These are phyloP conservation scores for Tilapia sparmanii DNA, from an alignment of 2,113 vertebrate genomes.

Conservation along the genomic window DNA sequence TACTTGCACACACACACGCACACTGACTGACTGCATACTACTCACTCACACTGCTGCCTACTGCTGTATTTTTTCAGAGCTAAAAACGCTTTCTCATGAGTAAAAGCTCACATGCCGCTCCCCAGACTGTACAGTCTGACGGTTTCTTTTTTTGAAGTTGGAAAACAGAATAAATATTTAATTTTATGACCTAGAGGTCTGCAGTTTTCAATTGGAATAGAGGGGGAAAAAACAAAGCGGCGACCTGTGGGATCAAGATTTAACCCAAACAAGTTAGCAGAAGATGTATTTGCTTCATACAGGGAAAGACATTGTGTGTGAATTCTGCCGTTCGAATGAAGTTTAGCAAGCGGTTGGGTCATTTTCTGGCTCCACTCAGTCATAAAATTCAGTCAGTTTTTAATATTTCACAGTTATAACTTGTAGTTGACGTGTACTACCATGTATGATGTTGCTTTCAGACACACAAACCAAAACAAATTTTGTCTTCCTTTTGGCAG, in stretches of 20 bases:
- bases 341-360: not conserved
- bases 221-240: not conserved
- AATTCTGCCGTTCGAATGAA: not conserved
- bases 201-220: not conserved
- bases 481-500: not conserved
- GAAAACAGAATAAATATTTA: conserved; percentile 53
- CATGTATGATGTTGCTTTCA: not conserved
- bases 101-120: not conserved
- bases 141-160: conserved; percentile 13
- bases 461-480: not conserved
- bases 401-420: not conserved
- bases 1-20: not conserved
- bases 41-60: not conserved
- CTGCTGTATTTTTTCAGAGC: not conserved
- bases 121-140: not conserved
- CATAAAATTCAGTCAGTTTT: not conserved
- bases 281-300: not conserved
- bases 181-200: conserved; percentile 17
- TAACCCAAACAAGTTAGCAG: not conserved
- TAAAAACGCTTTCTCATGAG: conserved; percentile 1
- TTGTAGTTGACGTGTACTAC: not conserved
- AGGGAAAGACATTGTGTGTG: not conserved
- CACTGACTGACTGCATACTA: not conserved
- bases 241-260: not conserved
- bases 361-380: not conserved